These are phyloP conservation scores for Drosophila tani DNA, from an alignment of 1,140 invertebrate genomes.

Conservation along the genomic window DNA sequence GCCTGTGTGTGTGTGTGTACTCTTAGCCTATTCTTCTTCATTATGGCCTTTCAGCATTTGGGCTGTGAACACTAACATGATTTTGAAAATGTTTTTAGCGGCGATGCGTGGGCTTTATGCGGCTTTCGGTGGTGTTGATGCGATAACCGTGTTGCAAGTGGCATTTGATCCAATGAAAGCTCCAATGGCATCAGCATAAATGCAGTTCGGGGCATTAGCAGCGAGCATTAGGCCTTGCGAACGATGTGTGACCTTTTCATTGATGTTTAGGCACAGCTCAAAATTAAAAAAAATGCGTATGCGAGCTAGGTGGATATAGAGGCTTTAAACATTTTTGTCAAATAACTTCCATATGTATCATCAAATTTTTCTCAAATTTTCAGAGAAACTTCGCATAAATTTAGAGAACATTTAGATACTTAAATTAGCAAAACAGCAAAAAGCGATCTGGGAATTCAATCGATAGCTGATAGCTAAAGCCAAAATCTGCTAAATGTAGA, in stretches of 20 bases:
- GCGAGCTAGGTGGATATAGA: too few species aligned
- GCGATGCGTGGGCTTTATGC: conserved; percentile 42
- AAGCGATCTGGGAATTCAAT: not conserved
- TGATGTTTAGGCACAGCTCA: conserved; percentile 9
- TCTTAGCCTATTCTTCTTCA: conserved; percentile 20
- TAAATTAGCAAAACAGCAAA: not conserved
- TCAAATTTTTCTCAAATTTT: too few species aligned
- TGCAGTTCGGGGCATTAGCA: conserved; percentile 17
- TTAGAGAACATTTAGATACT: not conserved
- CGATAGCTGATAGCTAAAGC: not conserved
- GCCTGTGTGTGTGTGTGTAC: conserved; percentile 1
- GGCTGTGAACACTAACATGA: conserved; percentile 20
- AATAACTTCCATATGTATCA: too few species aligned
- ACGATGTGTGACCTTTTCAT: conserved; percentile 1
- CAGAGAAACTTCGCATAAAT: too few species aligned
- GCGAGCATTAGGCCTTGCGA: conserved; percentile 1
- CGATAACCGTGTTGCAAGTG: conserved; percentile 64
- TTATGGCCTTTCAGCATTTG: conserved; percentile 23
- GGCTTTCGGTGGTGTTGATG: conserved; percentile 33
- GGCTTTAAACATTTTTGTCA: too few species aligned
- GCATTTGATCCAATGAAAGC: conserved; percentile 54
- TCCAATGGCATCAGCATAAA: conserved; percentile 24
- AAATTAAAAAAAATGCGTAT: too few species aligned
- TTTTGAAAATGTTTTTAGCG: conserved; percentile 58
- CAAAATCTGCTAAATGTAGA: not conserved